Percentiles rank a stretch among this genome's conserved stretches.
Evolutionary conservation across 2,797 vertebrate species (phyloP).

Genomic region (Neosilurus mollespiculum): DNA sequence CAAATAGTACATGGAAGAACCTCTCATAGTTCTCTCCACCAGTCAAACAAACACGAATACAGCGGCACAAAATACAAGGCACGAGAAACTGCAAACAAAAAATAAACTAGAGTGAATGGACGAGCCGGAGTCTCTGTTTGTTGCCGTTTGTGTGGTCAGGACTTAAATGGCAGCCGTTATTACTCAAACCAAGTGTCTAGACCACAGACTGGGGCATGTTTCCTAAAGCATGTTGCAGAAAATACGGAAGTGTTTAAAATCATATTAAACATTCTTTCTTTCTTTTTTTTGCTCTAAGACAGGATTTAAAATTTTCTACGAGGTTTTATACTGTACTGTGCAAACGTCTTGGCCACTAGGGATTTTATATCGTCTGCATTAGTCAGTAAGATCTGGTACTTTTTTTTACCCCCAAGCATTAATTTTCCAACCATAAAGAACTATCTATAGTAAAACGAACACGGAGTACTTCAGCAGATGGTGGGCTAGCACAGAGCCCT

Average conservation of each 20-base stretch:
- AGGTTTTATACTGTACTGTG: background rate
- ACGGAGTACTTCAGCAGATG: background rate
- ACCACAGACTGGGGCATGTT: constrained; percentile 3
- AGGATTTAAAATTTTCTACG: background rate
- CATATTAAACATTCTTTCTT: background rate
- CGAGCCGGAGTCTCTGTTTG: background rate
- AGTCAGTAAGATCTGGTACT: background rate
- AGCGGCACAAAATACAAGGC: background rate
- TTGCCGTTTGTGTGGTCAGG: constrained; percentile 17
- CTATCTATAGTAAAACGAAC: background rate
- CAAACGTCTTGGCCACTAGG: background rate
- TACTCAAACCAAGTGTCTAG: background rate
- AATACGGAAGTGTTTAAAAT: constrained; percentile 7
- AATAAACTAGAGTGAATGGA: constrained; percentile 20
- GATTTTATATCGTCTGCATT: background rate
- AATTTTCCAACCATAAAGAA: background rate
- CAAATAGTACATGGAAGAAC: background rate
- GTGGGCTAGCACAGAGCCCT: background rate
- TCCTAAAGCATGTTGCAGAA: background rate
- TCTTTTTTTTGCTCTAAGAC: background rate
- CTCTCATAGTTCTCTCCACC: background rate
- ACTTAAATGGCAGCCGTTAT: constrained; percentile 17
- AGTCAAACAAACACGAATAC: constrained; percentile 4
- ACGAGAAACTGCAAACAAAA: constrained; percentile 6
- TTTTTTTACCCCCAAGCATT: background rate